Evolutionary conservation across 2,113 vertebrate genomes (phyloP).

Genomic region (Corythornis madagascariensis): DNA sequence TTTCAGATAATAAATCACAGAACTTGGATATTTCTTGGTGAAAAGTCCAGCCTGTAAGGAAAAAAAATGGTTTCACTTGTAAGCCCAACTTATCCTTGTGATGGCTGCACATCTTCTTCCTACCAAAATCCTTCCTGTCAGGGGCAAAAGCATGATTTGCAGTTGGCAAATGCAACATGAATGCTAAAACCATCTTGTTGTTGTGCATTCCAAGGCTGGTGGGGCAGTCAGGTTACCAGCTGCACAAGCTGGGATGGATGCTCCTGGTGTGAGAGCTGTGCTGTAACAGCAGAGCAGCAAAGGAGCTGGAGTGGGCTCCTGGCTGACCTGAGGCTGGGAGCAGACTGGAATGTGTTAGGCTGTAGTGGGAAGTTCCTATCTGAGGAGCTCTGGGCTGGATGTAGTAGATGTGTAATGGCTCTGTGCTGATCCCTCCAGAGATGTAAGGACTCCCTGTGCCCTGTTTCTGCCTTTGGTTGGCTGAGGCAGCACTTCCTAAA

Average conservation of each 20-base stretch:
- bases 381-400: neutral
- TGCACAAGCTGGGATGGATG: neutral
- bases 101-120: neutral
- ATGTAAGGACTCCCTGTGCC: neutral
- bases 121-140: neutral
- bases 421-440: neutral
- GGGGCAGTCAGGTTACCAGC: neutral
- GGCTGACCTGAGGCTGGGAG: neutral
- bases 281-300: constrained; percentile 27
- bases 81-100: too few species aligned
- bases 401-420: neutral
- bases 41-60: constrained; percentile 38
- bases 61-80: constrained; percentile 5
- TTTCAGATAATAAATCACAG: constrained; percentile 75
- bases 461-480: neutral
- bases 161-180: neutral
- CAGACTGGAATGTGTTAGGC: constrained; percentile 17
- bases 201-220: neutral
- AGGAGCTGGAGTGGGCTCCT: constrained; percentile 36
- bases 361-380: neutral
- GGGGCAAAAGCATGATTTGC: neutral
- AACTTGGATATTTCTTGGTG: constrained; percentile 61
- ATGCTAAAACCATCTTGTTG: neutral
- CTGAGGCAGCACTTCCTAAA: neutral
- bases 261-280: neutral